Conservation (phyloP, 2,113 vertebrate genomes). For the Leuciscus idus region DNA sequence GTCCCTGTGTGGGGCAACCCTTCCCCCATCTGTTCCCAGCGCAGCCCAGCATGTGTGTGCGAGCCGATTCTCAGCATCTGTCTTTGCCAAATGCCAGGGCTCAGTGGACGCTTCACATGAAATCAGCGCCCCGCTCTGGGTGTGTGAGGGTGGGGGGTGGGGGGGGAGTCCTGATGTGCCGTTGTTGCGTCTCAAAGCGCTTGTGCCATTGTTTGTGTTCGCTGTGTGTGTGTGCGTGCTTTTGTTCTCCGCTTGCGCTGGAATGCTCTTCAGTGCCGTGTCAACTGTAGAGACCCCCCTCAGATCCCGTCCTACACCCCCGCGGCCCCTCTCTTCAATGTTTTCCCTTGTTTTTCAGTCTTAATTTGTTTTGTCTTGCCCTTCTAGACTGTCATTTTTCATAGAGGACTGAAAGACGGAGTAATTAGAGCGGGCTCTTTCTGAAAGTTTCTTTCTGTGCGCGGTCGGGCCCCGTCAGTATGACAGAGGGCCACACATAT, state of each 20-base stretch:
- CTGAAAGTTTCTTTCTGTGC: conserved; percentile 20
- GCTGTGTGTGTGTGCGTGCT: conserved; percentile 41
- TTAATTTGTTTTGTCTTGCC: conserved; percentile 11
- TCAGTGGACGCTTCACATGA: conserved; percentile 52
- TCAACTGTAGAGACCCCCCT: conserved; percentile 53
- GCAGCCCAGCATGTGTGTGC: conserved; percentile 44
- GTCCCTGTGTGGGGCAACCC: conserved; percentile 43
- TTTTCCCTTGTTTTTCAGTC: conserved; percentile 6
- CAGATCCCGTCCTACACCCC: conserved; percentile 55
- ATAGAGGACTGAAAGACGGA: background rate
- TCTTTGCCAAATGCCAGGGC: conserved; percentile 76
- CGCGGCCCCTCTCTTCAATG: conserved; percentile 46
- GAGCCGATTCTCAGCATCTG: conserved; percentile 69
- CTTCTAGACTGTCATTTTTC: conserved; percentile 19
- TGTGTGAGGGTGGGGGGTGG: conserved; percentile 44
- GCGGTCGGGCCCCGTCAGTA: conserved; percentile 16
- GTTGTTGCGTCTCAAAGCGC: conserved; percentile 58
- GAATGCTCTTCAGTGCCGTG: conserved; percentile 68
- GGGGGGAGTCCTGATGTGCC: conserved; percentile 50
- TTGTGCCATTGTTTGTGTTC: conserved; percentile 56
- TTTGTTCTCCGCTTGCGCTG: conserved; percentile 65
- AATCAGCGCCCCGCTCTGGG: conserved; percentile 28
- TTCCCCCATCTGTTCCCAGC: conserved; percentile 53
- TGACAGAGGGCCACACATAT: conserved; percentile 15
- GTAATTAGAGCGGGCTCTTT: conserved; percentile 4